Percentiles rank a stretch among this genome's conserved stretches.
Evolutionary conservation across 2,113 vertebrate species (phyloP).

Genomic region (Sturnus vulgaris): DNA sequence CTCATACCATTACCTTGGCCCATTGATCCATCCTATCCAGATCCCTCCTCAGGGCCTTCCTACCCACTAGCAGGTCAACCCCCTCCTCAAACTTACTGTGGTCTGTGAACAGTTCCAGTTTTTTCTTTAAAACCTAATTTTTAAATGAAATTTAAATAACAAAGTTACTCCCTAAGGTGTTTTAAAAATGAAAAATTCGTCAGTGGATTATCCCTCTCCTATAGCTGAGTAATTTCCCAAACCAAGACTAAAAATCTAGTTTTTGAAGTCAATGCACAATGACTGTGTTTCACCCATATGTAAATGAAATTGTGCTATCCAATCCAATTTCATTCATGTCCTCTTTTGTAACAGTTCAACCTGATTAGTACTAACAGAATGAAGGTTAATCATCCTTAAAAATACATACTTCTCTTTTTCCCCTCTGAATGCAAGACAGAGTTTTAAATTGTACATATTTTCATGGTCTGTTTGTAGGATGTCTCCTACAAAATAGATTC

Average conservation of each 20-base stretch:
- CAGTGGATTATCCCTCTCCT: accelerated
- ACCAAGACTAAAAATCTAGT: background rate
- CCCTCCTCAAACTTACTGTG: accelerated
- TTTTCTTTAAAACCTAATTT: background rate
- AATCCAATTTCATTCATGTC: background rate
- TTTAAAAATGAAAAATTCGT: background rate
- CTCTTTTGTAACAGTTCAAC: background rate
- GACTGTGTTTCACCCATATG: background rate
- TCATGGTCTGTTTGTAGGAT: background rate
- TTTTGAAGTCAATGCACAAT: background rate
- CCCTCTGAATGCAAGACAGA: background rate
- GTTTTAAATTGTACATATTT: background rate
- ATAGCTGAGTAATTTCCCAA: background rate
- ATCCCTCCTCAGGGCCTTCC: background rate
- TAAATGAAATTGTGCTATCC: background rate
- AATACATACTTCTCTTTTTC: accelerated
- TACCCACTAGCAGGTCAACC: background rate
- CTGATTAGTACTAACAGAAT: background rate
- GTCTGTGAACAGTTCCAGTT: background rate
- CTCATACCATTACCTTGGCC: background rate
- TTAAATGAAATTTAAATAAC: background rate
- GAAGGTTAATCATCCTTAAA: background rate
- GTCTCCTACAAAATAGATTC: background rate
- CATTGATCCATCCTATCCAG: background rate
- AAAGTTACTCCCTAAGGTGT: background rate